Percentiles rank a stretch among this genome's conserved stretches.
phyloP scores from a whole-genome alignment of 2,888 invertebrate genomes.

The Eupithecia subfuscata region DNA sequence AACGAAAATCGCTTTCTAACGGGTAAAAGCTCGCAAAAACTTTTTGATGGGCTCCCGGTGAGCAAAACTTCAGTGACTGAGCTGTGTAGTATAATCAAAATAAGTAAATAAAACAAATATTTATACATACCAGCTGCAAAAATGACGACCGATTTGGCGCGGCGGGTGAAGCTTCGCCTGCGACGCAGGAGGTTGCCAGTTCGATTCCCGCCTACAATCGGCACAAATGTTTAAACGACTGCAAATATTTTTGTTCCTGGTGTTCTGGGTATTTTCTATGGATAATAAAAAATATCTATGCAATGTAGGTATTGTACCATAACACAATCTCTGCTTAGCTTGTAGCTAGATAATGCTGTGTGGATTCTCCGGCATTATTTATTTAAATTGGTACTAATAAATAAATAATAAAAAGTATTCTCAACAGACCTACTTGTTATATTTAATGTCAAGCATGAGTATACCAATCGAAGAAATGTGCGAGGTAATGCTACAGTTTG shows the following conservation, averaged over 20 bases:
- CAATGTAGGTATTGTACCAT: too few species aligned
- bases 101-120: slow-evolving; percentile 36
- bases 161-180: too few species aligned
- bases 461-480: not conserved
- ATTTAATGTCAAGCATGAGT: not conserved
- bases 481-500: slow-evolving; percentile 24
- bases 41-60: slow-evolving; percentile 69
- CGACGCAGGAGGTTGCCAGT: too few species aligned
- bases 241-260: too few species aligned
- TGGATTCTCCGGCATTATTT: too few species aligned
- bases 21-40: slow-evolving; percentile 71
- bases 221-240: too few species aligned
- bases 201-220: too few species aligned
- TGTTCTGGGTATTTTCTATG: too few species aligned
- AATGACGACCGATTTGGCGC: not conserved
- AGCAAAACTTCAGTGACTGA: slow-evolving; percentile 40
- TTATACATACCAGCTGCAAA: not conserved
- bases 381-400: not conserved
- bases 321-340: too few species aligned
- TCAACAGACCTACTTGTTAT: not conserved
- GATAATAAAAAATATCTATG: too few species aligned
- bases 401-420: not conserved
- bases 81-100: slow-evolving; percentile 53
- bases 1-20: slow-evolving; percentile 71
- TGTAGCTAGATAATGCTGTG: too few species aligned